These are phyloP conservation scores for Augiades crinisus DNA, from an alignment of 2,888 invertebrate species.

Conservation along the genomic window DNA sequence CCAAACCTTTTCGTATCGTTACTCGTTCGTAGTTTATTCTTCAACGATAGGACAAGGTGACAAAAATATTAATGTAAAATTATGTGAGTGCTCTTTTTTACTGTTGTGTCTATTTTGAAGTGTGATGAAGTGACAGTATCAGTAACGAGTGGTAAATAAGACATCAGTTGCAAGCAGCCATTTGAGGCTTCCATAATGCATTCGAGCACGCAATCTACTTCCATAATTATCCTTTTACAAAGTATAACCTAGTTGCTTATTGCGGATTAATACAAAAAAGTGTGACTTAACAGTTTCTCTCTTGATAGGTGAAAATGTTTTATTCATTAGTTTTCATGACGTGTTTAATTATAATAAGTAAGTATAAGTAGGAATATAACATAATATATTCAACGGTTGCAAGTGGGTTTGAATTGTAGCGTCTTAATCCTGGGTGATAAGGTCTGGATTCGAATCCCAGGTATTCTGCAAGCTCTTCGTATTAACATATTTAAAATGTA, in stretches of 20 bases:
- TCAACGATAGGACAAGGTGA: background rate
- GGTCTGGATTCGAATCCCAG: too few species aligned
- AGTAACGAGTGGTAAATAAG: constrained; percentile 13
- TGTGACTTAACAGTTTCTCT: background rate
- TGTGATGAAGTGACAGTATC: constrained; percentile 15
- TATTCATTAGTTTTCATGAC: too few species aligned
- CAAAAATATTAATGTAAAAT: background rate
- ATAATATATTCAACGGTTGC: too few species aligned
- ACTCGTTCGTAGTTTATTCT: background rate
- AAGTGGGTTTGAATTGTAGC: too few species aligned
- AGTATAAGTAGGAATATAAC: too few species aligned
- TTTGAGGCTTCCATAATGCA: constrained; percentile 6
- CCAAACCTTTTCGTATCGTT: too few species aligned
- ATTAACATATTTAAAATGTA: too few species aligned
- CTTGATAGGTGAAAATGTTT: too few species aligned
- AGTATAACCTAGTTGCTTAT: background rate
- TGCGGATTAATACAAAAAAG: background rate
- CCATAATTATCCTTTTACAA: background rate
- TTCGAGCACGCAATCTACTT: constrained; percentile 8
- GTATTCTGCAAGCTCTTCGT: too few species aligned
- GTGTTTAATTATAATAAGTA: too few species aligned
- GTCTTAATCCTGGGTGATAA: too few species aligned
- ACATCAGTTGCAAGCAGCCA: background rate
- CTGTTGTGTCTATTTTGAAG: constrained; percentile 6
- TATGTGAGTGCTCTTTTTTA: background rate